Base-by-base conservation (phyloP, 1,140 invertebrate genomes). In the Panagrolaimus sp. region DNA sequence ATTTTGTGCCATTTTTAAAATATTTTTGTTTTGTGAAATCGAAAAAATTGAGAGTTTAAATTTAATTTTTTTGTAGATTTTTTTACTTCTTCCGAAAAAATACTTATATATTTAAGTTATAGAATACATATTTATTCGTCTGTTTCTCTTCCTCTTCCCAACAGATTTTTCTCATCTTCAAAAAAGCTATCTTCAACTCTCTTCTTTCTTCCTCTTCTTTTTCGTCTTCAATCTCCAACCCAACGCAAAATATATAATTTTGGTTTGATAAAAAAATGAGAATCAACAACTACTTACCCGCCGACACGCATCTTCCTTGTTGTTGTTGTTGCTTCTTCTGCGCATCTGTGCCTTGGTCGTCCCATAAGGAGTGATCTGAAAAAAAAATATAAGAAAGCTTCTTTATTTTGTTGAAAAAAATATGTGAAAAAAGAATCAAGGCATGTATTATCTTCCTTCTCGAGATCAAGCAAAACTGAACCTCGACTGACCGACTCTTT, bases 291-390 rank as follows among this genome's bases (percentile, higher is more conserved):
- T 15, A 52, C 52, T 24, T 14, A 58, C 52, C 52, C 2, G 52
- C 28, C 52, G 52, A 58, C 12, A 58, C 52, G 52, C 52, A 58
- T 58, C 28, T 2, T 38, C 7, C 2, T 28, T 58, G 52, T 14
- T 28, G 15, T 17, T 28, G n/a, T 28, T 28, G 52, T 58, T 58
- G 21, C 52, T 58, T 58, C 52, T 58, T 21, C 52, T 21, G 21
- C 52, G 21, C 52, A 58, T 58, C 28, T 21, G 52, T 28, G 21
- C 52, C 52, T 21, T 26, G 52, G 52, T 58, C 52, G 17, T 21
- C 28, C 52, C 52, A 58, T 12, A 28, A 58, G 21, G 52, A 58
- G 21, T 58, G 21, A 21, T 21, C 52, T 58, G 52, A 58, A 58
- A 58, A 58, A 24, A 12, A 58, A 14, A 14, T 52, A 28, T 21